Conservation (phyloP, 1,140 invertebrate genomes). For the Sipha flava region DNA sequence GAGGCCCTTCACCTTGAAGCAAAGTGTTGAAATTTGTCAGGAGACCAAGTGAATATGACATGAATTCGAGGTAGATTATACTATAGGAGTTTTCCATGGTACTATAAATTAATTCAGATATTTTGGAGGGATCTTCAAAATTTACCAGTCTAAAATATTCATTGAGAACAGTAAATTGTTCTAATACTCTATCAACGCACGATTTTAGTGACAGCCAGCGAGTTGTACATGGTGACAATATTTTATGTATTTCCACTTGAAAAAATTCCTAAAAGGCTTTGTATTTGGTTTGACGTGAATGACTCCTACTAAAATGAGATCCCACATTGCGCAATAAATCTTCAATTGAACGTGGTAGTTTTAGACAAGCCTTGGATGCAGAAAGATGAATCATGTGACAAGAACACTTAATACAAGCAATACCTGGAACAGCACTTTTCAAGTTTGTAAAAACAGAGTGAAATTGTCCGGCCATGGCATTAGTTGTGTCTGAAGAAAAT, state of each 20-base stretch:
- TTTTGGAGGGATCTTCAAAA: conserved; percentile 41
- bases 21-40: conserved; percentile 41
- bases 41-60: conserved; percentile 39
- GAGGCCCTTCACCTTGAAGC: conserved; percentile 40
- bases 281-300: conserved; percentile 38
- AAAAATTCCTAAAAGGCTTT: conserved; percentile 43
- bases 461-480: conserved; percentile 42
- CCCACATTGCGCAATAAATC: conserved; percentile 39
- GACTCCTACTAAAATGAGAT: conserved; percentile 42
- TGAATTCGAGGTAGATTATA: conserved; percentile 41
- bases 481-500: conserved; percentile 42
- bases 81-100: conserved; percentile 39
- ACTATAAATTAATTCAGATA: conserved; percentile 41
- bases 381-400: conserved; percentile 41
- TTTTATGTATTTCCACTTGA: conserved; percentile 41
- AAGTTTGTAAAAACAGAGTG: conserved; percentile 40
- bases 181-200: conserved; percentile 42
- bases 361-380: conserved; percentile 40
- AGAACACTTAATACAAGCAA: conserved; percentile 41
- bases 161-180: conserved; percentile 41
- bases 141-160: conserved; percentile 40
- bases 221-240: conserved; percentile 40
- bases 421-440: conserved; percentile 37
- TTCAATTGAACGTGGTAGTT: conserved; percentile 40
- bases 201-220: conserved; percentile 43